Evolutionary conservation across 2,113 vertebrate genomes (phyloP), one percentile per base, ranked within the genome.

Genomic region (Notiomystis cincta): DNA sequence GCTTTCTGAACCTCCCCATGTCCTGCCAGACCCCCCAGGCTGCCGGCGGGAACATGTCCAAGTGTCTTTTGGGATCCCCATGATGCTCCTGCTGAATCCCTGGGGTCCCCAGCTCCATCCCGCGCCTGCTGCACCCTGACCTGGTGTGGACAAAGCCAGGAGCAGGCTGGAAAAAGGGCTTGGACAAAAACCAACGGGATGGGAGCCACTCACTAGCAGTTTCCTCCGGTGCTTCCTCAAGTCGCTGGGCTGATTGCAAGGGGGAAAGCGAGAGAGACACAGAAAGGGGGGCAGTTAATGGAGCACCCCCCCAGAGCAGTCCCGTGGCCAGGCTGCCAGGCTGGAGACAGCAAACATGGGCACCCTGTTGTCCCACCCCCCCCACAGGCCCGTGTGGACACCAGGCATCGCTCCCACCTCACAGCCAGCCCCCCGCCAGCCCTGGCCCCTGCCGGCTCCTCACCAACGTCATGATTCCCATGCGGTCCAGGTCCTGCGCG

Each of bases 191-290:
- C 57, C 81, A 89, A 90, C 50, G 94, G 91, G 78, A 92, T 44
- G 37, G 40, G 82, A 92, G 78, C 90, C 87, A 99, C 99, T 99
- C 98, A 99, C 99, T 92, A 99, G 98, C 83, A 99, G 98, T 99
- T 99, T 99, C 97, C 99, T 98, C 96, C 99, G 98, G 90, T 99
- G 99, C 97, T 99, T 99, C 98, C 99, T 98, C 98, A 99, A 98
- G 98, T 99, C 99, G 75, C 99, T 99, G 85, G 99, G 99, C 99
- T 99, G 97, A 97, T 61, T 85, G 96, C 83, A 96, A 97, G 96
- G 96, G 96, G 93, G 94, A 97, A 98, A 95, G 98, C 95, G 93
- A 98, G 86, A 98, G 96, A 82, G 94, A 95, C 88, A 98, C 82
- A 97, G 92, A 96, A 91, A 80, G 73, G 89, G 76, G 72, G 76